Evolutionary conservation across 1,140 invertebrate genomes (phyloP).

Genomic region (Scaptomyza hsui): DNA sequence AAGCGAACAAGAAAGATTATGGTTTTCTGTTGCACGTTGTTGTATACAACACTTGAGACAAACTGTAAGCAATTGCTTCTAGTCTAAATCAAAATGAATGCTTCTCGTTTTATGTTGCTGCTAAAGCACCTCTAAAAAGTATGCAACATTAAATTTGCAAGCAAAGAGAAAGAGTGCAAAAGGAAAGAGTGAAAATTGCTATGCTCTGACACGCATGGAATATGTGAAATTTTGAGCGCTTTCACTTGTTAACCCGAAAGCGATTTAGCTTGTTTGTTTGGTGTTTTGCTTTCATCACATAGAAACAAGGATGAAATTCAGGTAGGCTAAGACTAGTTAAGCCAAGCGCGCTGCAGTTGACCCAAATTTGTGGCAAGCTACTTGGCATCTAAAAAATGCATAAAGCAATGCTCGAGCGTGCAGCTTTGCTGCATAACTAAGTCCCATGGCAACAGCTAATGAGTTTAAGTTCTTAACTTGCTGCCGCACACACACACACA

Average conservation of each 20-base stretch:
- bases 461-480: conserved; percentile 77
- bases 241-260: conserved; percentile 72
- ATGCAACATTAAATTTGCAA: conserved; percentile 59
- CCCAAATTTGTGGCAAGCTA: conserved; percentile 74
- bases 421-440: conserved; percentile 58
- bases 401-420: conserved; percentile 44
- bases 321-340: conserved; percentile 18
- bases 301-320: conserved; percentile 57
- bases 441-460: conserved; percentile 69
- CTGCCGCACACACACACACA: conserved; percentile 45
- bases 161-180: background rate
- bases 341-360: conserved; percentile 61
- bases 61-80: conserved; percentile 31
- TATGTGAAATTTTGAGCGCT: conserved; percentile 42
- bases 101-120: conserved; percentile 11
- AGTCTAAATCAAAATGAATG: conserved; percentile 42
- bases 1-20: conserved; percentile 7
- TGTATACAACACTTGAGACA: conserved; percentile 16
- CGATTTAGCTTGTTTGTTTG: conserved; percentile 71
- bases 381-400: conserved; percentile 77
- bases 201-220: conserved; percentile 23
- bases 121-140: conserved; percentile 26
- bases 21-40: background rate
- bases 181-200: conserved; percentile 4
- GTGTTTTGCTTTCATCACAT: conserved; percentile 12